phyloP scores from a whole-genome alignment of 2,888 invertebrate genomes.

The Oithona nana region DNA sequence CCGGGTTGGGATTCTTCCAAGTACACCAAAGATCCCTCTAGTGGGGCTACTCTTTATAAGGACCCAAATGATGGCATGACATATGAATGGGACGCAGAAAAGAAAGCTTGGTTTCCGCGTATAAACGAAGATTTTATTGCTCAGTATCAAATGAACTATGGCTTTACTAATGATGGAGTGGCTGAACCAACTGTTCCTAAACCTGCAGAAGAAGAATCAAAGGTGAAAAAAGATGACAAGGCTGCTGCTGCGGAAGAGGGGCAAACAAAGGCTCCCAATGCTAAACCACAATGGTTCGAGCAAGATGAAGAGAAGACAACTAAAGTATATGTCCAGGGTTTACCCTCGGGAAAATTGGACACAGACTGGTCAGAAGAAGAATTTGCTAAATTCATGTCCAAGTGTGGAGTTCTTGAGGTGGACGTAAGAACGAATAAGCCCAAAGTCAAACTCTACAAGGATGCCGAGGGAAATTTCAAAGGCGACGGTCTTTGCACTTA shows the following conservation, averaged over 20 bases:
- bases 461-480: constrained; percentile 57
- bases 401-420: constrained; percentile 83
- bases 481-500: constrained; percentile 93
- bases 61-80: constrained; percentile 65
- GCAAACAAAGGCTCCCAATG: constrained; percentile 18
- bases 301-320: constrained; percentile 68
- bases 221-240: not conserved
- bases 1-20: constrained; percentile 18
- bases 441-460: constrained; percentile 78
- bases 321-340: constrained; percentile 83
- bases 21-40: constrained; percentile 37
- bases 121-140: constrained; percentile 93
- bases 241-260: not conserved
- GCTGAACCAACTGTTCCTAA: constrained; percentile 6
- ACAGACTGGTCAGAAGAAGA: constrained; percentile 75
- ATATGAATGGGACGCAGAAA: constrained; percentile 75
- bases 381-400: constrained; percentile 77
- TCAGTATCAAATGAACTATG: constrained; percentile 84
- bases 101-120: constrained; percentile 83
- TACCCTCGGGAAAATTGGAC: constrained; percentile 39
- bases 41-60: constrained; percentile 53
- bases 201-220: not conserved
- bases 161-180: constrained; percentile 36
- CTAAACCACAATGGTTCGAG: constrained; percentile 86
- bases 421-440: constrained; percentile 46